Percentiles rank a stretch among this genome's conserved stretches.
phyloP scores from a whole-genome alignment of 2,797 vertebrate genomes.

The Apogon talboti region DNA sequence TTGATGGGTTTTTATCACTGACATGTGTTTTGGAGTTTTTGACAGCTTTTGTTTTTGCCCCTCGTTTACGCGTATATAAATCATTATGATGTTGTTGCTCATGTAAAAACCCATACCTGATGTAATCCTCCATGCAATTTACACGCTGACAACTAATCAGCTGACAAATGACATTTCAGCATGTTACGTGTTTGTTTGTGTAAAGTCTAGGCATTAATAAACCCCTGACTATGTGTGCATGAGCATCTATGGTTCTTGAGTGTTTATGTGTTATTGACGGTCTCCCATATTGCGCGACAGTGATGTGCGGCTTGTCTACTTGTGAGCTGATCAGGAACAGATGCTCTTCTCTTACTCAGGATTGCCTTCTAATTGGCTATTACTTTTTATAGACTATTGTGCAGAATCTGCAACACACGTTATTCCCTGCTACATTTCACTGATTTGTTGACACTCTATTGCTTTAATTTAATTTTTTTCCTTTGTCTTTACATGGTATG shows the following conservation, averaged over 20 bases:
- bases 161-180: constrained; percentile 9
- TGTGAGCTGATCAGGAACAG: constrained; percentile 74
- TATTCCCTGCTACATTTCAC: constrained; percentile 69
- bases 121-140: constrained; percentile 15
- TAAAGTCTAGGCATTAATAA: constrained; percentile 29
- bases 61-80: constrained; percentile 1
- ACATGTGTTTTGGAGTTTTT: constrained; percentile 36
- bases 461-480: constrained; percentile 51
- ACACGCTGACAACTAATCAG: constrained; percentile 24
- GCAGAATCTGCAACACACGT: constrained; percentile 72
- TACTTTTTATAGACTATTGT: constrained; percentile 81
- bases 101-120: constrained; percentile 20
- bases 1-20: constrained; percentile 49
- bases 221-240: constrained; percentile 4
- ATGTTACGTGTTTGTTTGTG: constrained; percentile 11
- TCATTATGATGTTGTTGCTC: constrained; percentile 13
- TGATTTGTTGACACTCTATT: constrained; percentile 74
- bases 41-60: constrained; percentile 24
- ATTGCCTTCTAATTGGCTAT: constrained; percentile 82
- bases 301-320: constrained; percentile 61
- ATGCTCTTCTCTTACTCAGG: constrained; percentile 72
- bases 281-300: constrained; percentile 42
- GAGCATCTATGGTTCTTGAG: constrained; percentile 25
- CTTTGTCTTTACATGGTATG: constrained; percentile 40
- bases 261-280: constrained; percentile 35